Evolutionary conservation across 2,888 invertebrate genomes (phyloP), one percentile per base, ranked within the genome.

Genomic region (Hirtodrosophila confusa): DNA sequence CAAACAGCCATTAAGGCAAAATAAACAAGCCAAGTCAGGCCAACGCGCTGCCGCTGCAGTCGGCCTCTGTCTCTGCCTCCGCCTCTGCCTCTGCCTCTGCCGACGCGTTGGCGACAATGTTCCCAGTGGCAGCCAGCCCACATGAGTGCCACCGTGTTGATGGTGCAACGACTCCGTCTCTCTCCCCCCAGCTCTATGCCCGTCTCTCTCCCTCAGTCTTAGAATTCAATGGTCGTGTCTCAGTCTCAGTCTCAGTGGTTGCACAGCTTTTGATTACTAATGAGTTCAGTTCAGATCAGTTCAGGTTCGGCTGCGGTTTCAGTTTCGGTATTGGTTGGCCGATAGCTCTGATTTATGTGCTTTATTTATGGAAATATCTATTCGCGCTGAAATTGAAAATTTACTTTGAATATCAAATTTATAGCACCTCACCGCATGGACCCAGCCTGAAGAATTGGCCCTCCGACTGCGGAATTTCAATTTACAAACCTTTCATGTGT

Each of bases 231-330:
- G 70, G 50, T 43, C 61, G 63, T 55, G 69, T 48, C 55, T 49
- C 47, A 12, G 27, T 49, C 17, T 17, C 17, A 17, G 17, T 17
- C 17, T 17, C 17, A 17, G 17, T 31, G 39, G 56, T 53, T 67
- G 82, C 79, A 84, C 84, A 83, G 62, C 86, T 88, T 79, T 88
- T 79, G 84, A 83, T 84, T 84, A 84, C 84, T 88, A 84, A 84
- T 84, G 88, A 88, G 80, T 71, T 63, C 54, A 63, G 66, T 64
- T 69, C 17, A 47, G 49, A 68, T 67, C 45, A 64, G 60, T 66
- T 73, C 29, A 7, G 9, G 53, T 41, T 71, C 44, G 48, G 49
- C 54, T 66, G 68, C 40, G 27, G 49, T 57, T 69, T 63, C 50
- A 37, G 66, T 66, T 69, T 63, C 50, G 40, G 66, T 66, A 68